Conservation (phyloP, 1,140 invertebrate species). For the Drosophila suzukii region DNA sequence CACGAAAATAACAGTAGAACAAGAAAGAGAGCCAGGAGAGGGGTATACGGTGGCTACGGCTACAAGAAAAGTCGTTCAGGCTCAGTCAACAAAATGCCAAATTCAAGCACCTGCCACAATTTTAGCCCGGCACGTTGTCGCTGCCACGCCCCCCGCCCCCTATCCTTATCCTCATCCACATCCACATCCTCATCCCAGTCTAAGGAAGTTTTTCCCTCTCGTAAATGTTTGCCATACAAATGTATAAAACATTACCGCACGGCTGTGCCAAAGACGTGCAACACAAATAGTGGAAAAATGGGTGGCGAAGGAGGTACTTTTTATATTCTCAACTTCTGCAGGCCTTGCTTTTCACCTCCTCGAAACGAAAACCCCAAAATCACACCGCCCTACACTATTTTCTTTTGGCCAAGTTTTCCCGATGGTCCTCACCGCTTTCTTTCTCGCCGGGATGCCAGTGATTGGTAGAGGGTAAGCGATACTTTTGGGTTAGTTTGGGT, state of each 20-base stretch:
- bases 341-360: not conserved
- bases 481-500: conserved; percentile 26
- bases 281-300: conserved; percentile 32
- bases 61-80: conserved; percentile 73
- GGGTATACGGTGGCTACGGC: not conserved
- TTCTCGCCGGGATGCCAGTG: not conserved
- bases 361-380: not conserved
- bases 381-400: not conserved
- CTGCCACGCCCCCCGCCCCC: conserved; percentile 6
- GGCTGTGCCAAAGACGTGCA: conserved; percentile 65
- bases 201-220: conserved; percentile 42
- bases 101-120: conserved; percentile 81
- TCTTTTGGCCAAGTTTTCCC: conserved; percentile 39
- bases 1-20: conserved; percentile 24
- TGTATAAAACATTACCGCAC: conserved; percentile 68
- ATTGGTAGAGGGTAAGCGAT: conserved; percentile 20
- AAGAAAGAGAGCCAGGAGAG: not conserved
- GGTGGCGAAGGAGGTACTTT: conserved; percentile 9
- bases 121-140: conserved; percentile 72
- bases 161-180: not conserved
- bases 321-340: conserved; percentile 23
- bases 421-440: not conserved
- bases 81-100: conserved; percentile 79
- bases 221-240: conserved; percentile 64
- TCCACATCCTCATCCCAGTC: not conserved